phyloP scores from a whole-genome alignment of 2,113 vertebrate genomes.

The Ctenomys sociabilis region DNA sequence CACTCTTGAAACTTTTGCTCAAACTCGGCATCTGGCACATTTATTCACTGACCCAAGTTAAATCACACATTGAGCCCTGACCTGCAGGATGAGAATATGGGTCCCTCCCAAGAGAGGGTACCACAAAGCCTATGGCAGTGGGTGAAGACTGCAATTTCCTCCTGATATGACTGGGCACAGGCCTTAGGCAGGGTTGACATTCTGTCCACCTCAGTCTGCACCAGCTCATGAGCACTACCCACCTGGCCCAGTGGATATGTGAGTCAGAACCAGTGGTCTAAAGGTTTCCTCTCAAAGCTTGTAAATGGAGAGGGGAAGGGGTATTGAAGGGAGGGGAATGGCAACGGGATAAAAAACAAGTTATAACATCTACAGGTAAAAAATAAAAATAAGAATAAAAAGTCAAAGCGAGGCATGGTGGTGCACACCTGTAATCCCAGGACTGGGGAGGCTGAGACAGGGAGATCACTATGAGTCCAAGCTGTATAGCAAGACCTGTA shows the following conservation, averaged over 20 bases:
- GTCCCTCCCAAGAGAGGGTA: background rate
- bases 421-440: no score
- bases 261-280: background rate
- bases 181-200: background rate
- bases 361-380: background rate
- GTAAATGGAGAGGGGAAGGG: background rate
- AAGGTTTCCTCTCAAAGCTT: background rate
- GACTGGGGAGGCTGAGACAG: no score
- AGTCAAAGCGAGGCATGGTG: background rate
- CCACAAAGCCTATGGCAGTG: background rate
- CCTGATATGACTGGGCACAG: background rate
- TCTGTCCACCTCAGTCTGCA: background rate
- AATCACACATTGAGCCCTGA: background rate
- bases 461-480: no score
- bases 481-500: no score
- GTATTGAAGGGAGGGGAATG: background rate
- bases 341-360: background rate
- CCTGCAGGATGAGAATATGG: background rate
- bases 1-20: conserved; percentile 15
- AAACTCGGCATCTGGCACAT: background rate
- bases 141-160: background rate
- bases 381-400: background rate
- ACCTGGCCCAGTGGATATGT: background rate
- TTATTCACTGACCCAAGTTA: background rate
- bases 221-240: background rate